Evolutionary conservation across 2,888 invertebrate genomes (phyloP), one percentile per base, ranked within the genome.

Genomic region (Agrochola lota): DNA sequence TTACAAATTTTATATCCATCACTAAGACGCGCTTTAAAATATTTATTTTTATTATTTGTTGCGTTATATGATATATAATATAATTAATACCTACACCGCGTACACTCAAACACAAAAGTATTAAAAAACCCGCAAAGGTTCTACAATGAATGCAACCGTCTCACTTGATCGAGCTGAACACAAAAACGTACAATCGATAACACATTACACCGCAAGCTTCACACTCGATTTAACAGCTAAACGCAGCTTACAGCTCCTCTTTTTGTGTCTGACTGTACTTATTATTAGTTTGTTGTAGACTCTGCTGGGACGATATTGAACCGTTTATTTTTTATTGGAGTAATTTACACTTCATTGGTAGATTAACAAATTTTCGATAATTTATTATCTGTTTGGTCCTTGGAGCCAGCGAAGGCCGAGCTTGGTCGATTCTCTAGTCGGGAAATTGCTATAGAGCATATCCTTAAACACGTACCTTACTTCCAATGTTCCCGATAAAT

Each of bases 181-280:
- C 79, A 87, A 85, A 81, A 86, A 77, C 71, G 81, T 79, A 79
- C 86, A 82, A 82, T 82, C 81, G 83, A 78, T 81, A 84, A 82
- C 85, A 88, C 89, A 83, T 81, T 81, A 83, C 78, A 84, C 87
- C 87, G 81, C 85, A 80, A 82, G 81, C 82, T 81, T 90, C 78
- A 90, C 90, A 88, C 84, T 85, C 89, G 87, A 88, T 89, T 90
- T 72, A 88, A 85, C 85, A 85, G 78, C 87, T 85, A 84, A 79
- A 88, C 84, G 71, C 66, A 73, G 76, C 83, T 83, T 85, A 75
- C 64, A 57, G 63, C 62, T 81, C 72, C 68, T 87, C 85, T 68
- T 87, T 87, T 86, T 87, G 79, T 79, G 80, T 81, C 85, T 84
- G 85, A 79, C 82, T 87, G 79, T 79, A 68, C 74, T 72, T 74